Base-by-base conservation (phyloP, 1,140 invertebrate species). In the Caenorhabditis elegans region DNA sequence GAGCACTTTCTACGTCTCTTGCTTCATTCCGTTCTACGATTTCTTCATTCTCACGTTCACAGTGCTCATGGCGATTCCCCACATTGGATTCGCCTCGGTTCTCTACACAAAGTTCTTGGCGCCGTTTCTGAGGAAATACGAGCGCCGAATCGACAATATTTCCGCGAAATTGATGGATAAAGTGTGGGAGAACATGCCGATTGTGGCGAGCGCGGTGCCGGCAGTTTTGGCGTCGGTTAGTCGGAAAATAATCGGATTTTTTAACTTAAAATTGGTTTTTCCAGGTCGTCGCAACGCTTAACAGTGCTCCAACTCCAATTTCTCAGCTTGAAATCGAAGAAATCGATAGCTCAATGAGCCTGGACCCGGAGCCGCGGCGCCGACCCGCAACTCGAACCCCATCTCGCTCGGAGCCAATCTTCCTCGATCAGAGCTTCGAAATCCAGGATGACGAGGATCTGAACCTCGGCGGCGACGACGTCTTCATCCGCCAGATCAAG, bases 21-120 rank as follows among this genome's bases (percentile, higher is more conserved):
- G 60, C n/a, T 39, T 70, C 60, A 70, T 70, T 70, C 60, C 60
- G n/a, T 70, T 70, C 60, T 70, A 70, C 34, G 60, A 70, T 22
- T 19, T 70, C 19, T 70, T 70, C 34, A 11, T 36, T 5, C 34
- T 70, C 34, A 34, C 60, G 11, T 70, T 70, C 60, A 43, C n/a
- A 24, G n/a, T 43, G 19, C 60, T 70, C n/a, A n/a, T 70, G 34
- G 11, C 60, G 6, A n/a, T 39, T 24, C 60, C 60, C 10, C 60
- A 70, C 13, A 15, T 70, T 26, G 60, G 60, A 22, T 36, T 70
- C 34, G 60, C 60, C 11, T 43, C 60, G 5, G n/a, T 39, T 11
- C 31, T 70, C 19, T 70, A 70, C 60, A 39, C 31, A n/a, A 70
- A 70, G 19, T 70, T 70, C 19, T 24, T 70, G 31, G 60, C 60